phyloP scores from a whole-genome alignment of 2,113 vertebrate genomes.

The Solenodon paradoxus region DNA sequence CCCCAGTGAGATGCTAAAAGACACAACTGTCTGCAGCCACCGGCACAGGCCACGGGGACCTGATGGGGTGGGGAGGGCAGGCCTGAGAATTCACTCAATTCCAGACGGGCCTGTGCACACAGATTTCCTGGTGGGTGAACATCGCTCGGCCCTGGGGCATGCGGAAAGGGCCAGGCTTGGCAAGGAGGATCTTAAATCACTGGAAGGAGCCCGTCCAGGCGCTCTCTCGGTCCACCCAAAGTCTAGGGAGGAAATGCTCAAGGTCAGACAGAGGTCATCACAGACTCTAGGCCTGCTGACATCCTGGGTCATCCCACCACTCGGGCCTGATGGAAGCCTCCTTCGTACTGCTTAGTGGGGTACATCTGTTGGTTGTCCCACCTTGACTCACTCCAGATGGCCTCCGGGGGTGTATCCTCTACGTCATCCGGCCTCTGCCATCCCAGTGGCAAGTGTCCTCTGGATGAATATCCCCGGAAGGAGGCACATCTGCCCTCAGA shows the following conservation, averaged over 20 bases:
- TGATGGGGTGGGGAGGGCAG: background rate
- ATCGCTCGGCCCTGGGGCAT: no score
- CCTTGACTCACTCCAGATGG: no score
- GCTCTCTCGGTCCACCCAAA: background rate
- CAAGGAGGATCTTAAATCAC: background rate
- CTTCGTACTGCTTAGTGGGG: background rate
- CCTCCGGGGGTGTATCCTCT: no score
- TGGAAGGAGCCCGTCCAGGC: no score
- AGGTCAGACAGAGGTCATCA: background rate
- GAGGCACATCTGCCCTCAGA: accelerated
- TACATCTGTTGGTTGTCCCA: background rate
- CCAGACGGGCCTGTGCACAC: no score
- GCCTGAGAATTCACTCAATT: background rate
- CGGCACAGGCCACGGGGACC: background rate
- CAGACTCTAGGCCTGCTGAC: accelerated
- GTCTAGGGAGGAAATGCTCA: background rate
- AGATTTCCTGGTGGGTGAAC: background rate
- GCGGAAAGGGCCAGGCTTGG: background rate
- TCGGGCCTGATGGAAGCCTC: accelerated
- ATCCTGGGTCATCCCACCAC: background rate
- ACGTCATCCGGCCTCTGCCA: no score
- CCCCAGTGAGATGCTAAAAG: background rate
- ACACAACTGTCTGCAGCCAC: background rate
- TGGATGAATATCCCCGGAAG: background rate
- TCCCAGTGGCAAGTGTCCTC: background rate